Percentiles rank a stretch among this genome's conserved stretches.
phyloP scores from a whole-genome alignment of 2,113 vertebrate species.

The Gymnarchus niloticus region DNA sequence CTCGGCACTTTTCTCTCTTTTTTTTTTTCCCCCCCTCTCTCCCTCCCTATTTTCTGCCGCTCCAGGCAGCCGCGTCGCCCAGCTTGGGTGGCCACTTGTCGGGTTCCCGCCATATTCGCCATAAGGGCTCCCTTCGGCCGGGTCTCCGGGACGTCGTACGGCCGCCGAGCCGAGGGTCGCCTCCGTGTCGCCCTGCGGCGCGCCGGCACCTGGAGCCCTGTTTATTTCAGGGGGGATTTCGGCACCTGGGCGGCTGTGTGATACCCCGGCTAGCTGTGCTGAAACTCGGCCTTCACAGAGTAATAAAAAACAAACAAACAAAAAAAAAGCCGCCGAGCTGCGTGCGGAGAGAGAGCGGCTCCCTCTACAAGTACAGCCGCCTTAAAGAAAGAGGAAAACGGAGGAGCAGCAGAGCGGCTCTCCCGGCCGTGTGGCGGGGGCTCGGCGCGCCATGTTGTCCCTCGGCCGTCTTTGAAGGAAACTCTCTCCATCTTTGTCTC shows the following conservation, averaged over 20 bases:
- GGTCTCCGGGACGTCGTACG: background rate
- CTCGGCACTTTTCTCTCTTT: no score
- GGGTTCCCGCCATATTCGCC: conserved; percentile 25
- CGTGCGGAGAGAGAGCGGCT: background rate
- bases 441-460: conserved; percentile 70
- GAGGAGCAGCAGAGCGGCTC: conserved; percentile 15
- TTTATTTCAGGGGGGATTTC: no score
- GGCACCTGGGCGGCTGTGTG: background rate
- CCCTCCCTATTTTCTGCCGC: background rate
- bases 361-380: background rate
- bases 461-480: conserved; percentile 68
- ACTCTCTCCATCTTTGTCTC: conserved; percentile 70
- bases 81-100: background rate
- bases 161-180: no score
- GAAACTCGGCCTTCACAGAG: no score
- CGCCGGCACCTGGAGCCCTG: background rate
- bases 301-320: no score
- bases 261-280: no score
- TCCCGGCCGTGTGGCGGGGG: conserved; percentile 44
- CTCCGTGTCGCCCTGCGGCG: background rate
- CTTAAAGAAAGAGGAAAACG: background rate
- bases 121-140: background rate
- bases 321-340: no score
- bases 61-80: background rate
- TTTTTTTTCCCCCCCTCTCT: no score